These are phyloP conservation scores for Pitangus sulphuratus DNA, from an alignment of 2,797 vertebrate genomes.

Conservation along the genomic window DNA sequence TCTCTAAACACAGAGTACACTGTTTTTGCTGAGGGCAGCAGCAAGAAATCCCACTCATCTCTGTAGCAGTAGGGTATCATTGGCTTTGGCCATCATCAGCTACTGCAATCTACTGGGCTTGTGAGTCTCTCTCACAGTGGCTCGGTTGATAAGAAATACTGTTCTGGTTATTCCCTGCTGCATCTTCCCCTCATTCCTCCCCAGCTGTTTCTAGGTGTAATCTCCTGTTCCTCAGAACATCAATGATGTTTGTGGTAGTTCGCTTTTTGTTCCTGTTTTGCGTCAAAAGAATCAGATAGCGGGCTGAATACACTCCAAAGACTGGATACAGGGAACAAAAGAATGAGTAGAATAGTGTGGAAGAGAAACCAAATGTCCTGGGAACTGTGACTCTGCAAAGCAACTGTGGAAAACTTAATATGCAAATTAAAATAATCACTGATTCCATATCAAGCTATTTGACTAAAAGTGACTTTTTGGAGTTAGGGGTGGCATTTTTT, in stretches of 20 bases:
- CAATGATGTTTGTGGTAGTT: neutral
- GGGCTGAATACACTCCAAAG: rapidly evolving
- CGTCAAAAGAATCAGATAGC: neutral
- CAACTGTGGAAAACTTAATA: neutral
- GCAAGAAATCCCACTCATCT: neutral
- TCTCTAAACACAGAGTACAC: neutral
- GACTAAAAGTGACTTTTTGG: neutral
- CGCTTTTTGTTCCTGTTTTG: neutral
- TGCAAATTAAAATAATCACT: neutral
- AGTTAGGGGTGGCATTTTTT: neutral
- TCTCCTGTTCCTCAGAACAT: neutral
- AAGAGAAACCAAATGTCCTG: neutral
- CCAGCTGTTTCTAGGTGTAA: neutral
- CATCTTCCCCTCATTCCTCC: neutral
- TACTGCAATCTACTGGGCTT: neutral
- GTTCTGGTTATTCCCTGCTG: neutral
- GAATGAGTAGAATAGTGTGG: neutral
- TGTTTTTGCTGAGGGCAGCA: neutral
- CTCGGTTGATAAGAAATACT: neutral
- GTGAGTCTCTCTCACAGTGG: neutral
- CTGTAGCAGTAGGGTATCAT: neutral
- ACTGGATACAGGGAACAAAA: neutral
- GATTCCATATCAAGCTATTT: neutral
- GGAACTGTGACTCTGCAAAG: neutral
- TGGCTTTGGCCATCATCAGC: neutral